These are phyloP conservation scores for Thryonomys swinderianus DNA, from an alignment of 2,113 vertebrate species.

Conservation along the genomic window DNA sequence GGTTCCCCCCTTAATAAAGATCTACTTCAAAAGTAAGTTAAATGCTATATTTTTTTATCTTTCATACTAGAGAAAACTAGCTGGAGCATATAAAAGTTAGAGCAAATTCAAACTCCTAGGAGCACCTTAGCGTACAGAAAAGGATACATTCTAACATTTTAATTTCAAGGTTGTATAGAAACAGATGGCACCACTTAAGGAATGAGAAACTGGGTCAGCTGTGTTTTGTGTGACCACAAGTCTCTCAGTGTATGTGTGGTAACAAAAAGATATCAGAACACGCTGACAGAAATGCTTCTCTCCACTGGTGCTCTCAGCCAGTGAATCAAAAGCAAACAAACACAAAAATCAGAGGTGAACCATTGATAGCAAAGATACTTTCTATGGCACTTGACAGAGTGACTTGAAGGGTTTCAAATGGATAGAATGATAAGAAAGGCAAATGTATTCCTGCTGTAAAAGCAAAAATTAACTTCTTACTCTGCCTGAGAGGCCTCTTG, in stretches of 20 bases:
- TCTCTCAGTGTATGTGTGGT: background rate
- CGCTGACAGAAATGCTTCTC: constrained; percentile 46
- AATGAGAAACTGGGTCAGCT: constrained; percentile 70
- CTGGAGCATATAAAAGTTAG: constrained; percentile 26
- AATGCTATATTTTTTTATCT: background rate
- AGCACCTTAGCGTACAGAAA: constrained; percentile 64
- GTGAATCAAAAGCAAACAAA: constrained; percentile 52
- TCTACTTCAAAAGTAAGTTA: constrained; percentile 31
- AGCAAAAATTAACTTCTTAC: background rate
- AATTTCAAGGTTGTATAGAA: constrained; percentile 68
- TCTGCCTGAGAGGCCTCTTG: constrained; percentile 47
- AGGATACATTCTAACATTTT: constrained; percentile 69
- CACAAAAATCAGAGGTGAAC: background rate
- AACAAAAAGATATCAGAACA: constrained; percentile 60
- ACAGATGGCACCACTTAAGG: constrained; percentile 35
- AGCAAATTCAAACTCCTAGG: constrained; percentile 59
- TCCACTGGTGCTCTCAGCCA: constrained; percentile 26
- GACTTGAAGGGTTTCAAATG: constrained; percentile 50
- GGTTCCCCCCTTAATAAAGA: background rate
- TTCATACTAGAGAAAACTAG: constrained; percentile 52
- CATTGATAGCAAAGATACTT: background rate
- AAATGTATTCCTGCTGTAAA: constrained; percentile 14
- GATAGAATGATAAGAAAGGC: constrained; percentile 54
- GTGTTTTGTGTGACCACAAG: constrained; percentile 35
- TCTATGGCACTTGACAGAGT: background rate